phyloP scores from a whole-genome alignment of 2,113 vertebrate genomes.

The Sarotherodon lohbergeri region DNA sequence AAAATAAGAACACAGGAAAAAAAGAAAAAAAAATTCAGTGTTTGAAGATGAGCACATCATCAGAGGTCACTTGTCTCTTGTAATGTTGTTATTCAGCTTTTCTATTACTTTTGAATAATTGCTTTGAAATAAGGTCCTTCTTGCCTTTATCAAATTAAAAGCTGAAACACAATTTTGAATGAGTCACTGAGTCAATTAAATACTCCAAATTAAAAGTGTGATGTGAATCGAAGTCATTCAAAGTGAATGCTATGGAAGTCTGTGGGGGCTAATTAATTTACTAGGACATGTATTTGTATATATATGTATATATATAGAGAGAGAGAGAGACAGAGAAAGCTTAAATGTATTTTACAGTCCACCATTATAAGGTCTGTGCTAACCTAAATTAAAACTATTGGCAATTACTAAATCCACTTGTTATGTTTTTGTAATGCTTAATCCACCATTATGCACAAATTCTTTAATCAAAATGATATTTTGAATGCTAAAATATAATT shows the following conservation, averaged over 20 bases:
- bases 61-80: not conserved
- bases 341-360: not conserved
- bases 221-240: constrained; percentile 40
- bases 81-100: not conserved
- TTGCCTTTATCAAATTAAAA: not conserved
- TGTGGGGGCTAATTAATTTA: constrained; percentile 11
- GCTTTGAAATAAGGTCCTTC: constrained; percentile 1
- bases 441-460: not conserved
- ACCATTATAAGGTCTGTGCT: not conserved
- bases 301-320: not conserved
- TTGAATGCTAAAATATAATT: not conserved
- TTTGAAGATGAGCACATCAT: not conserved
- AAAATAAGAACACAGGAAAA: not conserved
- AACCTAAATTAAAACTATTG: not conserved
- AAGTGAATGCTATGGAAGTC: not conserved
- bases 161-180: constrained; percentile 23
- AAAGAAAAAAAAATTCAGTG: not conserved
- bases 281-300: fast-evolving
- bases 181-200: constrained; percentile 43
- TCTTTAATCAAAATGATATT: not conserved
- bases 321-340: not conserved
- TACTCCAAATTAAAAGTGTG: constrained; percentile 36
- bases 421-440: not conserved
- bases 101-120: constrained; percentile 32
- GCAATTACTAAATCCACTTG: not conserved